Percentiles rank a stretch among this genome's conserved stretches.
Evolutionary conservation across 1,140 invertebrate genomes (phyloP).

Genomic region (Zophobas atratus): DNA sequence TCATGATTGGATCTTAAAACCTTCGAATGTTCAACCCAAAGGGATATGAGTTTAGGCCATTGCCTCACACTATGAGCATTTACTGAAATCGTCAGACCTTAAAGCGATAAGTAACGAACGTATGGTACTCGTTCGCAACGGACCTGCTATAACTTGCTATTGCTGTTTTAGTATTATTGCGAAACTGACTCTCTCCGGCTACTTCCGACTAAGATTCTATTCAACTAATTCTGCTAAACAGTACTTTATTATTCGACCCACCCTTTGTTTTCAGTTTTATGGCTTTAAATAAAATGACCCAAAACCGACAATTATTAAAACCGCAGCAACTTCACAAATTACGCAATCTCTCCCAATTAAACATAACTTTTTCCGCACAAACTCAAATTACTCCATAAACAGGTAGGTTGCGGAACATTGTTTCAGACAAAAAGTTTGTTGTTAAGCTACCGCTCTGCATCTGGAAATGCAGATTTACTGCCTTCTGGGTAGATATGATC

Average conservation of each 20-base stretch:
- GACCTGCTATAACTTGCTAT: slow-evolving; percentile 45
- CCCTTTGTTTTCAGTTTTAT: slow-evolving; percentile 38
- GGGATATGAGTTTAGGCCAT: slow-evolving; percentile 43
- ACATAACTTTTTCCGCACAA: neutral
- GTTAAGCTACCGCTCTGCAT: neutral
- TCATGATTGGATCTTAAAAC: slow-evolving; percentile 48
- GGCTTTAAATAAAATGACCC: slow-evolving; percentile 25
- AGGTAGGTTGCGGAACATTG: neutral
- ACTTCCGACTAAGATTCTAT: slow-evolving; percentile 39
- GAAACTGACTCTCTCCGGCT: slow-evolving; percentile 28
- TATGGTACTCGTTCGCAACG: slow-evolving; percentile 35
- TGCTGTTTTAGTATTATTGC: slow-evolving; percentile 42
- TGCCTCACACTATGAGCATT: slow-evolving; percentile 47
- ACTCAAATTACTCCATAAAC: too few species aligned
- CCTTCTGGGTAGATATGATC: slow-evolving; percentile 43
- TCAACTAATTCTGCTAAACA: slow-evolving; percentile 35
- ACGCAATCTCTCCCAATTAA: neutral
- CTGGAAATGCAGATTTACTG: slow-evolving; percentile 6
- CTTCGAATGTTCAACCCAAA: slow-evolving; percentile 22
- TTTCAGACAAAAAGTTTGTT: slow-evolving; percentile 9
- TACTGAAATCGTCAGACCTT: slow-evolving; percentile 51
- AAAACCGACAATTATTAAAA: slow-evolving; percentile 30
- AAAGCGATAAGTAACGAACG: slow-evolving; percentile 52
- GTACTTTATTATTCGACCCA: slow-evolving; percentile 39
- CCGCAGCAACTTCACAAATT: neutral